Percentiles rank a stretch among this genome's conserved stretches.
Evolutionary conservation across 2,797 vertebrate species (phyloP).

Genomic region (Prunella strophiata): DNA sequence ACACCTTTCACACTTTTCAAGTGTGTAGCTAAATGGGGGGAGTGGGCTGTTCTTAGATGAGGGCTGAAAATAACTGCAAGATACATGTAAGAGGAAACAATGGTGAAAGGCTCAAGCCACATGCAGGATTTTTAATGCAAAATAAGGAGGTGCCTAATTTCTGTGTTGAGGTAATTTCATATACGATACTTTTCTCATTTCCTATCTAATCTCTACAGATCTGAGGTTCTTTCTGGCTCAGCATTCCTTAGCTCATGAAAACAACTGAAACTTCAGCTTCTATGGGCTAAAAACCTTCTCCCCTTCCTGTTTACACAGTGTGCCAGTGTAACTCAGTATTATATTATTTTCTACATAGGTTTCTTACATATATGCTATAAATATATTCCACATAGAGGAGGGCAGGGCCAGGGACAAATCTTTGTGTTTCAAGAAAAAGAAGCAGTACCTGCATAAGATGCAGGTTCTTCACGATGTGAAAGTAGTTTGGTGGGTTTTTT

Average conservation of each 20-base stretch:
- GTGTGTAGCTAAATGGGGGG: neutral
- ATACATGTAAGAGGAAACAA: neutral
- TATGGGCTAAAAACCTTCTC: neutral
- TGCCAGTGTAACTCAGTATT: neutral
- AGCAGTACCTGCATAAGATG: neutral
- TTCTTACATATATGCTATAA: neutral
- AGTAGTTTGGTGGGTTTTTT: neutral
- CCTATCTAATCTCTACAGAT: neutral
- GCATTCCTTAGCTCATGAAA: neutral
- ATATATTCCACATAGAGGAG: neutral
- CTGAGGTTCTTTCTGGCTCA: neutral
- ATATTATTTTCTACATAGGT: neutral
- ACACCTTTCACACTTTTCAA: neutral
- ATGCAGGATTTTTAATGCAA: neutral
- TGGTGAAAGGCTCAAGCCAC: fast-evolving
- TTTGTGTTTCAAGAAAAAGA: neutral
- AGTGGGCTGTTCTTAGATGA: neutral
- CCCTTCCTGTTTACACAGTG: neutral
- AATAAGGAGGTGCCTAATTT: neutral
- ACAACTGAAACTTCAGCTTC: neutral
- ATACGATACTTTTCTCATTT: neutral
- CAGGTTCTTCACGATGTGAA: neutral
- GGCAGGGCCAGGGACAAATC: neutral
- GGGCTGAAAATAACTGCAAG: neutral
- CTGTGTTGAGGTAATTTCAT: neutral